phyloP scores from a whole-genome alignment of 2,113 vertebrate species.

The Narcine bancroftii region DNA sequence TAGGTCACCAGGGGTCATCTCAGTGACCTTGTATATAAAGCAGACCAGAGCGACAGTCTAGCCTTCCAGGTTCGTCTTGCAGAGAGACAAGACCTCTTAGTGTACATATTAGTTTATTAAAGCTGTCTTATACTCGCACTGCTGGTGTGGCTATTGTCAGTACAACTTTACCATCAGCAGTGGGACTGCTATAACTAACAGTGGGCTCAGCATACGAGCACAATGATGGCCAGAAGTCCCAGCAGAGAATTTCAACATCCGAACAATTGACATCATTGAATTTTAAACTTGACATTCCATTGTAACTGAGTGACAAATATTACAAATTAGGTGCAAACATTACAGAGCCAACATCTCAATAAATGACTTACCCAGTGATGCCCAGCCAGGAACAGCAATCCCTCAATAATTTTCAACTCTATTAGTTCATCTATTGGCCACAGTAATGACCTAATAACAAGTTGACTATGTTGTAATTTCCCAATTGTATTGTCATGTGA shows the following conservation, averaged over 20 bases:
- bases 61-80: too few relatives aligned
- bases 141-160: too few relatives aligned
- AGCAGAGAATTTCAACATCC: neutral
- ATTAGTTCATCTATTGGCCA: neutral
- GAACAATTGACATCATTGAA: neutral
- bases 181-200: neutral
- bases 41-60: too few relatives aligned
- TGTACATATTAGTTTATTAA: too few relatives aligned
- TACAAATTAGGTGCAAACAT: neutral
- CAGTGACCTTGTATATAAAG: too few relatives aligned
- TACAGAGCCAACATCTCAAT: neutral
- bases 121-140: too few relatives aligned
- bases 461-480: neutral
- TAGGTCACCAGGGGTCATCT: too few relatives aligned
- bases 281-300: neutral
- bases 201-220: neutral
- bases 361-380: neutral
- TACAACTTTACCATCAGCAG: neutral
- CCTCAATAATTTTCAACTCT: neutral
- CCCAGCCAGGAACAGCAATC: neutral
- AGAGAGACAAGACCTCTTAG: too few relatives aligned
- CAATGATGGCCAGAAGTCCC: neutral
- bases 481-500: too few relatives aligned
- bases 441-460: neutral
- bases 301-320: neutral